A percentile compares a stretch with the other conserved stretches of the same genome.
Evolutionary conservation across 1,140 invertebrate species (phyloP).

Genomic region (Planococcus citri): DNA sequence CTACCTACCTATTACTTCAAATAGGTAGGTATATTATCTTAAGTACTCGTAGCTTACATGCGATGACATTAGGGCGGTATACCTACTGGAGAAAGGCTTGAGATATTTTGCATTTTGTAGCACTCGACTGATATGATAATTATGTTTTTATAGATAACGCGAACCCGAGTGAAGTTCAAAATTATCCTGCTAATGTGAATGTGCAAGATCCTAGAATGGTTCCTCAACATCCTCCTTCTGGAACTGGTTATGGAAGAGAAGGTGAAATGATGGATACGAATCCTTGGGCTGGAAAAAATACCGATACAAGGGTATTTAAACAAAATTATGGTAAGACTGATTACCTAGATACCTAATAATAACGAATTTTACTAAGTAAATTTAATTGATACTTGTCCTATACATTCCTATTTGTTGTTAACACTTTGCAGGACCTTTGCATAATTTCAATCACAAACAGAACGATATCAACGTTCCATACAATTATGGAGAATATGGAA

Average conservation of each 20-base stretch:
- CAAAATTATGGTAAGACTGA: not conserved
- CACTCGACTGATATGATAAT: no score
- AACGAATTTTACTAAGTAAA: no score
- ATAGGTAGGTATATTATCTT: no score
- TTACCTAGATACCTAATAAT: no score
- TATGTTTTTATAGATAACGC: not conserved
- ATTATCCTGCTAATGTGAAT: not conserved
- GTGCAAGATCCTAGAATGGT: not conserved
- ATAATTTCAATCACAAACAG: conserved; percentile 8
- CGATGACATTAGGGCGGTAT: no score
- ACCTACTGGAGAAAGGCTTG: no score
- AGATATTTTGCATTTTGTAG: no score
- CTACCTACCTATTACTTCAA: no score
- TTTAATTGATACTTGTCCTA: no score
- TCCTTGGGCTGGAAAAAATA: not conserved
- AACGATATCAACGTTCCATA: conserved; percentile 10
- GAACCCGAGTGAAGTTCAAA: not conserved
- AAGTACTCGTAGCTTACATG: no score
- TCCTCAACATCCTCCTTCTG: not conserved
- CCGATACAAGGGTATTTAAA: not conserved
- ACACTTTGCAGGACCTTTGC: not conserved
- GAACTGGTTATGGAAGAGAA: not conserved
- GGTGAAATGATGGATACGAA: not conserved
- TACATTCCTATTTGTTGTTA: not conserved
- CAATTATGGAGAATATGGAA: conserved; percentile 15